These are phyloP conservation scores for Lithosia quadra DNA, from an alignment of 2,888 invertebrate species.

Conservation along the genomic window DNA sequence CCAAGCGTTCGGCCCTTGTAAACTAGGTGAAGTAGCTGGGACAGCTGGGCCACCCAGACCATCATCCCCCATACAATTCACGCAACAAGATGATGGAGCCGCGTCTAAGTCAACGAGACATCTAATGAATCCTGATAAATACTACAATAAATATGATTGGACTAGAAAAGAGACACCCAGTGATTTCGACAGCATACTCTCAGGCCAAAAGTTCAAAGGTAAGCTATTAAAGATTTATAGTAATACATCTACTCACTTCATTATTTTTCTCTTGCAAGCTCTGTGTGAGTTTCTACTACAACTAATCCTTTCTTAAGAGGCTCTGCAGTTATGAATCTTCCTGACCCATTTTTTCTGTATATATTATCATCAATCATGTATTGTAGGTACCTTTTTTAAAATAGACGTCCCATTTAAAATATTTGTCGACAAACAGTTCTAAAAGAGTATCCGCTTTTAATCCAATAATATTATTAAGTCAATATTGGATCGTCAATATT, in stretches of 20 bases:
- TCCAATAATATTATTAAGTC: slow-evolving; percentile 53
- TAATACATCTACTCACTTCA: slow-evolving; percentile 7
- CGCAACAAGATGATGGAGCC: slow-evolving; percentile 92
- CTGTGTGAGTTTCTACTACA: no score
- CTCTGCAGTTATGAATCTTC: not conserved
- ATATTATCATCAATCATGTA: not conserved
- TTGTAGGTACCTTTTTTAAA: slow-evolving; percentile 20
- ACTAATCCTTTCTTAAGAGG: no score
- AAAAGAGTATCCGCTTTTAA: slow-evolving; percentile 52
- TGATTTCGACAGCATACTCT: slow-evolving; percentile 75
- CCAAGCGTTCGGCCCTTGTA: slow-evolving; percentile 92
- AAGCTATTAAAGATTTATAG: slow-evolving; percentile 32
- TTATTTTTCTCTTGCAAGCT: not conserved
- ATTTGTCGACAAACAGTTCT: slow-evolving; percentile 55
- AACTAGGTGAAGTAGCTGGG: slow-evolving; percentile 89
- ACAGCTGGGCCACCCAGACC: slow-evolving; percentile 92
- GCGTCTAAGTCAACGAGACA: slow-evolving; percentile 94
- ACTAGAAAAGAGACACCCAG: slow-evolving; percentile 84
- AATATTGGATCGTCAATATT: slow-evolving; percentile 62
- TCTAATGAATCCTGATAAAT: slow-evolving; percentile 90
- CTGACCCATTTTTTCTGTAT: not conserved
- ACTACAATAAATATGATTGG: slow-evolving; percentile 88
- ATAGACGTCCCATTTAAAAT: slow-evolving; percentile 44
- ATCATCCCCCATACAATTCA: slow-evolving; percentile 93
- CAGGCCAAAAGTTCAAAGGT: slow-evolving; percentile 83